Conservation (phyloP, 2,113 vertebrate species). For the Isurus oxyrinchus region DNA sequence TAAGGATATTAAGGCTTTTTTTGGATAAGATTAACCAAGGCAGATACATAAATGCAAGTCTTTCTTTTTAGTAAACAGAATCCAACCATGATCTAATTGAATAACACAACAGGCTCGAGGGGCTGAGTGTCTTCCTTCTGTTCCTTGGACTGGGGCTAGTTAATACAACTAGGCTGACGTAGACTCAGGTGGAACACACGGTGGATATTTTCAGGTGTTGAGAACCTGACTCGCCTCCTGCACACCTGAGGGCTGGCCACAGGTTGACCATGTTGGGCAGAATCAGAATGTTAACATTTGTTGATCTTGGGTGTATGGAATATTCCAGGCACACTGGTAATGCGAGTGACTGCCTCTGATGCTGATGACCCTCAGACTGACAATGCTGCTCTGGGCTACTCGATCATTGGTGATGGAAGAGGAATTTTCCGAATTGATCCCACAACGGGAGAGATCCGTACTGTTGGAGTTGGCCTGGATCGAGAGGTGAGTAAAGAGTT, state of each 20-base stretch:
- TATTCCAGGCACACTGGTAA: conserved; percentile 71
- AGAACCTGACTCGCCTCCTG: background rate
- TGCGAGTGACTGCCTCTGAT: conserved; percentile 73
- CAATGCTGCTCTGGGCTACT: conserved; percentile 73
- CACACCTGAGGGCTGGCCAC: background rate
- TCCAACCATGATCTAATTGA: background rate
- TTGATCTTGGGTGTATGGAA: background rate
- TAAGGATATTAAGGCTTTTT: too few relatives aligned
- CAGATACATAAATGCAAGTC: background rate
- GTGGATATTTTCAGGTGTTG: background rate
- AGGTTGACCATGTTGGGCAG: background rate
- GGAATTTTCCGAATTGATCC: conserved; percentile 80
- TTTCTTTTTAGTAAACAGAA: too few relatives aligned
- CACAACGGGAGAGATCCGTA: conserved; percentile 76
- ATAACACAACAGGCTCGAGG: background rate
- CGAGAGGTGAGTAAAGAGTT: conserved; percentile 65
- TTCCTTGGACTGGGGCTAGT: background rate
- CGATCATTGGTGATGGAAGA: conserved; percentile 70
- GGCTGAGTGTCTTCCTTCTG: background rate
- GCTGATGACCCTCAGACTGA: conserved; percentile 81
- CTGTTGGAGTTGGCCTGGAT: conserved; percentile 74
- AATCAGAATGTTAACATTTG: background rate
- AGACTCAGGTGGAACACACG: background rate
- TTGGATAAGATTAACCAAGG: background rate
- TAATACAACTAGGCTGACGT: background rate